Conservation (phyloP, 2,888 invertebrate genomes). For the Andrena marginata region DNA sequence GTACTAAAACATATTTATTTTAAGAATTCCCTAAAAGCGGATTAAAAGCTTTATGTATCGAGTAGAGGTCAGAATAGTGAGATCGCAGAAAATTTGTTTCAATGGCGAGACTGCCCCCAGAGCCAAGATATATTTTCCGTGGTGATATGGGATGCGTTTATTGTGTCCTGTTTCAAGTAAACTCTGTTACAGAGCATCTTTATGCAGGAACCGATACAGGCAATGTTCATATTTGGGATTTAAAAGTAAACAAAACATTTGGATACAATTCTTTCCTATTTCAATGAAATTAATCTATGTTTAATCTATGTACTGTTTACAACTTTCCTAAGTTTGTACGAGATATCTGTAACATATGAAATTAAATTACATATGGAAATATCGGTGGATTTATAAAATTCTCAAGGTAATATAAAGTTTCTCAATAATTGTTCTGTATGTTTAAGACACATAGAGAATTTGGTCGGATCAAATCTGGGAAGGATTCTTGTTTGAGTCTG, state of each 20-base stretch:
- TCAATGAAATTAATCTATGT: background rate
- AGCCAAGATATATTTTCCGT: constrained; percentile 91
- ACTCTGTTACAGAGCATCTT: constrained; percentile 86
- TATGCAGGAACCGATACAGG: constrained; percentile 92
- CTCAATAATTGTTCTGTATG: constrained; percentile 21
- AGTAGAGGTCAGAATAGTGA: background rate
- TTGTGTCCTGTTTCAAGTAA: constrained; percentile 88
- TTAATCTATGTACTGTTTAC: background rate
- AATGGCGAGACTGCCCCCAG: constrained; percentile 92
- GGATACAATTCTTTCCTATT: background rate
- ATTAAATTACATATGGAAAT: background rate
- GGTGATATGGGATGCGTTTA: constrained; percentile 90
- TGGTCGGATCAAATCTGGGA: constrained; percentile 85
- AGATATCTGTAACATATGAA: background rate
- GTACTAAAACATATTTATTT: too few relatives aligned
- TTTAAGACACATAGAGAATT: constrained; percentile 90
- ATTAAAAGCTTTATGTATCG: too few relatives aligned
- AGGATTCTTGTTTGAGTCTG: constrained; percentile 88
- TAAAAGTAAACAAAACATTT: constrained; percentile 87
- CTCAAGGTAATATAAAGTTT: background rate
- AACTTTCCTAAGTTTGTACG: background rate
- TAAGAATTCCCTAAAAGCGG: too few relatives aligned
- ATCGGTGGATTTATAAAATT: background rate
- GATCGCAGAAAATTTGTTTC: background rate
- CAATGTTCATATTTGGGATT: constrained; percentile 91